Evolutionary conservation across 2,797 vertebrate genomes (phyloP).

Genomic region (Sibirionetta formosa): DNA sequence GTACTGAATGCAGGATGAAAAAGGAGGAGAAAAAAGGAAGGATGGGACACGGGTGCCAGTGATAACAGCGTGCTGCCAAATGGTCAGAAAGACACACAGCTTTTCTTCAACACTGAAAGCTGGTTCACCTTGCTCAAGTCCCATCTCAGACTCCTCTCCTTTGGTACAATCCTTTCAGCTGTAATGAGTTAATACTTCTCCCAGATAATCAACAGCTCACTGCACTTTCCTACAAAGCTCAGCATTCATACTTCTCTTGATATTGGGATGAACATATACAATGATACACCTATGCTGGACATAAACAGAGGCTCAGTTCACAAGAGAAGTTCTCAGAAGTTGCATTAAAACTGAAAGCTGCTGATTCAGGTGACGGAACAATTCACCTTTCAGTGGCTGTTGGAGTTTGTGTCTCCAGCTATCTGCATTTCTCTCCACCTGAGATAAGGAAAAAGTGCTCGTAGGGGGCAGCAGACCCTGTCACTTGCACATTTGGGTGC

Average conservation of each 20-base stretch:
- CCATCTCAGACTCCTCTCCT: neutral
- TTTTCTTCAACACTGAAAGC: neutral
- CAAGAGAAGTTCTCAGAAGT: neutral
- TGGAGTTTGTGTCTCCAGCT: neutral
- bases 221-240: slow-evolving; percentile 27
- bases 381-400: neutral
- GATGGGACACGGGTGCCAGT: neutral
- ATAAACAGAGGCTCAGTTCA: slow-evolving; percentile 25
- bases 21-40: neutral
- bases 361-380: slow-evolving; percentile 4
- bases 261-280: neutral
- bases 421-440: neutral
- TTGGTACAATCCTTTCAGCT: neutral
- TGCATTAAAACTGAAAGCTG: slow-evolving; percentile 40
- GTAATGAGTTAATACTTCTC: neutral
- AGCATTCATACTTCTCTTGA: slow-evolving; percentile 1
- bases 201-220: neutral
- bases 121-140: neutral
- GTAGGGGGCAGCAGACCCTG: neutral
- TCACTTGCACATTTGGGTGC: neutral
- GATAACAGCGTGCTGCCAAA: neutral
- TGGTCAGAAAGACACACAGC: neutral
- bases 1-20: neutral
- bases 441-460: neutral
- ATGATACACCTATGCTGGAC: slow-evolving; percentile 12